Evolutionary conservation across 2,113 vertebrate species (phyloP).

Genomic region (Pseudorectes ferrugineus): DNA sequence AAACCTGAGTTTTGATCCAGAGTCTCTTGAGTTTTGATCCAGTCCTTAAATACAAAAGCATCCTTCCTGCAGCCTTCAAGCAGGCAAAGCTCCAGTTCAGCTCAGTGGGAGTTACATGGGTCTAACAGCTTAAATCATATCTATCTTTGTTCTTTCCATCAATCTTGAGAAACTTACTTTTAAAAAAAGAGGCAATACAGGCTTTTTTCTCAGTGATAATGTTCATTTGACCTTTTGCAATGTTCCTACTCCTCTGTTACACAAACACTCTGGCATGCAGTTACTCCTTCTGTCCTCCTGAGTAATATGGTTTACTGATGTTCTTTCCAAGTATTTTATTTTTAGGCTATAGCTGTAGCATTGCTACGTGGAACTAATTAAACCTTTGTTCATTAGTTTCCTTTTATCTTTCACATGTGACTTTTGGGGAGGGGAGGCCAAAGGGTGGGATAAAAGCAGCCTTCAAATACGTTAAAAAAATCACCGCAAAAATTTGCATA

Average conservation of each 20-base stretch:
- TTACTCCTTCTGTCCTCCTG: conserved; percentile 28
- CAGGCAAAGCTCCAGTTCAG: neutral
- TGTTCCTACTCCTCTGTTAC: conserved; percentile 27
- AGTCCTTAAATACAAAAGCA: neutral
- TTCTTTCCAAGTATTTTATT: conserved; percentile 53
- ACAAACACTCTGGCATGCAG: neutral
- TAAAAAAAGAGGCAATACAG: neutral
- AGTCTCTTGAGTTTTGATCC: neutral
- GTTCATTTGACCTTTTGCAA: conserved; percentile 26
- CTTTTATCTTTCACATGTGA: conserved; percentile 36
- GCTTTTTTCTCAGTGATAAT: neutral
- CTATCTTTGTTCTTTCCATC: conserved; percentile 16
- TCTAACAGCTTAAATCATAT: neutral
- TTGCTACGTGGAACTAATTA: conserved; percentile 34
- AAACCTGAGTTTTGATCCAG: neutral
- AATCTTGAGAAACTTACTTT: neutral
- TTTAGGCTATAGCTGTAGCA: conserved; percentile 35
- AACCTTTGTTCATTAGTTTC: conserved; percentile 23
- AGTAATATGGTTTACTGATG: conserved; percentile 35
- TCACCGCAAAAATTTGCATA: neutral
- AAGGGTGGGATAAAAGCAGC: neutral
- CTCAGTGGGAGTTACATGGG: neutral
- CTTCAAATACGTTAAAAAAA: neutral
- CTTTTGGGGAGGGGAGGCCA: neutral
- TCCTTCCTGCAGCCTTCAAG: neutral